A percentile compares a stretch with the other conserved stretches of the same genome.
Conservation (phyloP, 2,797 vertebrate species). For the Harpagifer antarcticus region DNA sequence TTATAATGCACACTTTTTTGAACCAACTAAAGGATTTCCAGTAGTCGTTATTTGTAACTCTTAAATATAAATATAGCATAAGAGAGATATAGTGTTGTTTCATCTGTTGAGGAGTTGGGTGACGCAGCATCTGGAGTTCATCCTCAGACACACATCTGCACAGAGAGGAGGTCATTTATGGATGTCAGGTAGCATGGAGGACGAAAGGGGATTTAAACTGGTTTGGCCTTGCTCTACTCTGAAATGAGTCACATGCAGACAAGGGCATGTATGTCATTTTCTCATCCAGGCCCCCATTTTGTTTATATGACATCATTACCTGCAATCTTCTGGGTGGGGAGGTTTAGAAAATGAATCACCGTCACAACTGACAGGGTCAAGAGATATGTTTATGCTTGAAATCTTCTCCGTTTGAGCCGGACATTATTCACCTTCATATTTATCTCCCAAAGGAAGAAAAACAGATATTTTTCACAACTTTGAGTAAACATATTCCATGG, state of each 20-base stretch:
- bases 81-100: neutral
- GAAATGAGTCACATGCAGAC: constrained; percentile 38
- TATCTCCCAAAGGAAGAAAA: neutral
- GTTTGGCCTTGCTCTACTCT: constrained; percentile 40
- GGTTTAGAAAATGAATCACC: neutral
- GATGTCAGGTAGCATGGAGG: neutral
- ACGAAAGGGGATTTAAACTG: constrained; percentile 41
- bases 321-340: neutral
- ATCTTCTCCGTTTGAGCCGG: neutral
- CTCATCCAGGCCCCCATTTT: constrained; percentile 48
- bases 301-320: constrained; percentile 46
- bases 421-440: neutral
- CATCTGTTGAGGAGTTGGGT: constrained; percentile 17
- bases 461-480: neutral
- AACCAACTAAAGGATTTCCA: no score
- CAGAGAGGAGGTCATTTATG: constrained; percentile 20
- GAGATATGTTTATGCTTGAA: neutral
- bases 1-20: no score
- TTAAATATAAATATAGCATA: neutral
- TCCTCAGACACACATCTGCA: constrained; percentile 9
- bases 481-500: neutral
- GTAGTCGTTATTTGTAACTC: rapidly evolving
- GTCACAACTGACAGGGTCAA: neutral
- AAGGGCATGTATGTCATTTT: constrained; percentile 46
- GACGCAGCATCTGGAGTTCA: constrained; percentile 45